A percentile compares a stretch with the other conserved stretches of the same genome.
Conservation (phyloP, 1,140 invertebrate species). For the Aphelenchoides besseyi region DNA sequence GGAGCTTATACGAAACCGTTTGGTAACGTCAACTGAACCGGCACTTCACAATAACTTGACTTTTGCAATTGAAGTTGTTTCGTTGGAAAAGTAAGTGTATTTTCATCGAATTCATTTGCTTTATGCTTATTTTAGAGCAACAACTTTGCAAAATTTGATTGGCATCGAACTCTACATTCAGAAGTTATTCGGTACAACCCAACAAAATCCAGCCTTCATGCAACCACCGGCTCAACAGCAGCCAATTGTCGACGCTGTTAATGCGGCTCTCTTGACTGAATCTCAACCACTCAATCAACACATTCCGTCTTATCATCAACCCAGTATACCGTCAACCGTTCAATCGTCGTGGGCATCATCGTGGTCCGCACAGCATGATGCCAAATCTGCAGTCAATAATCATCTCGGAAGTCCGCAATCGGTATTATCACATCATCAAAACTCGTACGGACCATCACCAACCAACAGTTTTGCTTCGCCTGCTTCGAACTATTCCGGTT, state of each 20-base stretch:
- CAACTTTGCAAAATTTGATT: constrained; percentile 26
- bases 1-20: constrained; percentile 18
- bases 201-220: constrained; percentile 1
- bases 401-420: constrained; percentile 10
- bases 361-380: constrained; percentile 12
- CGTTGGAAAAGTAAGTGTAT: constrained; percentile 34
- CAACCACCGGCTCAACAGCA: constrained; percentile 27
- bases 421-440: neutral
- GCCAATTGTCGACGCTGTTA: constrained; percentile 27
- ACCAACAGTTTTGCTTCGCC: constrained; percentile 15
- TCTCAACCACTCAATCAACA: constrained; percentile 15
- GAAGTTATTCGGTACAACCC: constrained; percentile 9
- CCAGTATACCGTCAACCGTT: constrained; percentile 19
- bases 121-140: constrained; percentile 16
- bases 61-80: constrained; percentile 34
- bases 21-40: neutral
- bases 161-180: constrained; percentile 22
- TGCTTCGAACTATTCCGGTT: constrained; percentile 2
- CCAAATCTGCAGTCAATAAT: constrained; percentile 5
- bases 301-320: constrained; percentile 11
- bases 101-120: neutral
- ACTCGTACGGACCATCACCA: constrained; percentile 12
- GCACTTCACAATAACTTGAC: constrained; percentile 22
- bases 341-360: constrained; percentile 17
- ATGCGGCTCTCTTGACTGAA: constrained; percentile 21